Evolutionary conservation across 2,113 vertebrate genomes (phyloP), one percentile per base, ranked within the genome.

Genomic region (Acanthochromis polyacanthus): DNA sequence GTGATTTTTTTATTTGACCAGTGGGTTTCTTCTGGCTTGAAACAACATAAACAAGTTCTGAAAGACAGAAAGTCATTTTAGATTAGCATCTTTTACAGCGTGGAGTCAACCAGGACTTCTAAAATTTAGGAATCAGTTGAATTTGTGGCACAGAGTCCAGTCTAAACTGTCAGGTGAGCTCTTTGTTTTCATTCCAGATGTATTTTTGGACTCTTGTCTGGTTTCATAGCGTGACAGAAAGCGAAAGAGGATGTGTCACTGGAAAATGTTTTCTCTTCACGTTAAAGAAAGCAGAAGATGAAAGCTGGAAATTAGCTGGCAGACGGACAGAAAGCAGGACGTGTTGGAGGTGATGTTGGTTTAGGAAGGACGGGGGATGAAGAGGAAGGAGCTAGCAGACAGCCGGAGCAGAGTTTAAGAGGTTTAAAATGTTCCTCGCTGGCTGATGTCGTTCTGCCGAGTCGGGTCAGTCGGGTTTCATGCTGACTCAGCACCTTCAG

Each of bases 161-260:
- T 51, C n/a, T 19, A 7, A 51, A 20, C 19, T 1, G 19, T 19
- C 22, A 57, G 53, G 32, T 10, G 2, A 19, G n/a, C 17, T 4
- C 17, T 63, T 45, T 70, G 23, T 46, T 64, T 64, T 38, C n/a
- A 6, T 16, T 22, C 23, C 12, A 23, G 15, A 12, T 14, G 23
- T 52, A 16, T 70, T 82, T 63, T 45, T 12, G 51, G 57, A 75
- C 67, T 46, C 23, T 25, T 25, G 82, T 85, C 77, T 79, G 78
- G 15, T 66, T 66, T 25, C 1, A 36, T 38, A 70, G 65, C 22
- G 40, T 82, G 83, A 81, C 72, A 55, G 58, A 89, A 82, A 88
- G 59, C 61, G 80, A 91, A 93, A 93, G 84, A 88, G 86, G 90
- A 93, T 84, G 83, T 88, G 48, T 22, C 22, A 36, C 45, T 68